Base-by-base conservation (phyloP, 2,888 invertebrate species). In the Hypselothyrea guttata region DNA sequence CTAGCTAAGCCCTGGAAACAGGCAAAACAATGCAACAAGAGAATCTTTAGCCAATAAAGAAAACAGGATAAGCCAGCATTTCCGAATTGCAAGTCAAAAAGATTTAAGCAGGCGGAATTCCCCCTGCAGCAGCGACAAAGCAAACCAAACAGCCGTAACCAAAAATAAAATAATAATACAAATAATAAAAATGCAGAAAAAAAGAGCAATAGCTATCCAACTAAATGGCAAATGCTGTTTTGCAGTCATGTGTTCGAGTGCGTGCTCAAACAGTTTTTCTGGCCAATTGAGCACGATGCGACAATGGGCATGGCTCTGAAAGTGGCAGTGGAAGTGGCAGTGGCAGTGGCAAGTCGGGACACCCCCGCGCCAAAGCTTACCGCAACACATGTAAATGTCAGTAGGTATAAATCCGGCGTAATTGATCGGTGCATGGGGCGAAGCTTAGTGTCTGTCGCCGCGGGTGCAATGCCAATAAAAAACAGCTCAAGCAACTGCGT, bases 21-120 rank as follows among this genome's bases (percentile, higher is more conserved):
- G 66, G 44, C 58, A 59, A 55, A 79, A 81, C 84, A 83, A 76
- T 44, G 58, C 41, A 61, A 63, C 49, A 61, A 37, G 45, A 53
- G 61, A 61, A 65, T 69, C 66, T 76, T 75, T 75, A 84, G 74
- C 84, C 86, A 84, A 83, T 85, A 86, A 84, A 71, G 79, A 77
- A 86, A 86, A 84, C 73, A 84, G 82, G 87, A 86, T 87, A 82
- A 87, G 83, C 87, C 72, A 67, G 74, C 59, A 86, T 87, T 88
- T 87, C 87, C 87, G 87, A 87, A 72, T 76, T 68, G 81, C 70
- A 73, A 87, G 87, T 87, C 86, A 84, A 86, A 85, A 73, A 59
- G 86, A 81, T 75, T 64, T 79, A 85, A 78, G 85, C 70, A 79
- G 51, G 86, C 86, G 85, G 85, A 85, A 85, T 85, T 86, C 85